Conservation (phyloP, 2,888 invertebrate genomes). For the Acholoe squamosa region DNA sequence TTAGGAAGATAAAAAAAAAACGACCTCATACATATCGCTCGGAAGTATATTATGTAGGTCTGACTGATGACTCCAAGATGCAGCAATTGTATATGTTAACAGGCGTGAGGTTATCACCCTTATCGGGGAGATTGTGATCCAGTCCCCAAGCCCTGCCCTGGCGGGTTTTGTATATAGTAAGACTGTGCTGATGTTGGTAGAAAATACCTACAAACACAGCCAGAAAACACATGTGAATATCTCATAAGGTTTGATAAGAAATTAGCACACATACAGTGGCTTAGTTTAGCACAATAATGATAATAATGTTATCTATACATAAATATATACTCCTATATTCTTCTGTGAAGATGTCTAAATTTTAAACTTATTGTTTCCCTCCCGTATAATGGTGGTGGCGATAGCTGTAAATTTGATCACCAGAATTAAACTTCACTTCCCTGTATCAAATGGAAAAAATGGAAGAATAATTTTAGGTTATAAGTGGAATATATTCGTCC, state of each 20-base stretch:
- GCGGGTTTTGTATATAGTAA: background rate
- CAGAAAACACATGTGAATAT: constrained; percentile 36
- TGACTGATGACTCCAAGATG: background rate
- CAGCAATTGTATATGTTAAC: background rate
- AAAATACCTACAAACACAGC: background rate
- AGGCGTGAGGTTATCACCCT: background rate
- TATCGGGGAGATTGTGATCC: background rate
- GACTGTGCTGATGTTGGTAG: background rate
- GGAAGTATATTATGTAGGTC: constrained; percentile 11
- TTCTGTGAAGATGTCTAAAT: constrained; percentile 39
- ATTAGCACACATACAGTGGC: constrained; percentile 54
- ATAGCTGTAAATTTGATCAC: background rate
- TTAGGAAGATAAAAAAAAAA: background rate
- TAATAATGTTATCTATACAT: background rate
- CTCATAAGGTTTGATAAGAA: constrained; percentile 53
- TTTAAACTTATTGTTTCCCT: background rate
- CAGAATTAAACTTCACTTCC: background rate
- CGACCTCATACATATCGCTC: constrained; percentile 15
- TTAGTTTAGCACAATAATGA: constrained; percentile 35
- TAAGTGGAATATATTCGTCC: background rate
- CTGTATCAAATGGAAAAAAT: background rate
- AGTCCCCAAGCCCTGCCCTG: background rate
- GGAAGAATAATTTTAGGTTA: background rate
- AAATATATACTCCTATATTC: constrained; percentile 1
- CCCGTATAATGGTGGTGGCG: background rate